Evolutionary conservation across 2,888 invertebrate species (phyloP), one percentile per base, ranked within the genome.

Genomic region (Eilema depressum): DNA sequence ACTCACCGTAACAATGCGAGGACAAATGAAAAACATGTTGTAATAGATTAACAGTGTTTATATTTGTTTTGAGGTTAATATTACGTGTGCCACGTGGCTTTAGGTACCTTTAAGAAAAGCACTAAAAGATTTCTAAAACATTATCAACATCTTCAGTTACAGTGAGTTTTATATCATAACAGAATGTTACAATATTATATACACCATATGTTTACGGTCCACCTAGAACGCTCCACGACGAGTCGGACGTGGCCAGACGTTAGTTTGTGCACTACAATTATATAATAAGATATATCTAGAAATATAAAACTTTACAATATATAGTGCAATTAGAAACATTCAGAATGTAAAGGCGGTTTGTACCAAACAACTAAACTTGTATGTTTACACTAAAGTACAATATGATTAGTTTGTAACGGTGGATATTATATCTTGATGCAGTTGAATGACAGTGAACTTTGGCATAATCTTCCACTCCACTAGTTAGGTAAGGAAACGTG

Each of bases 31-130:
- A 91, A 89, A 83, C 82, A 61, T 1, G 53, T 83, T 81, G 77
- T 75, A 78, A 82, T 91, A 90, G 90, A 91, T 93, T 95, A 95
- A 95, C 95, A 95, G 94, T 94, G 94, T 95, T 94, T 95, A 95
- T 95, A 95, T 94, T 94, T 91, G 93, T 92, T 93, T 92, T 89
- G 92, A 93, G 93, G 92, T 93, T 94, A 94, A 93, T 93, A 92
- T 93, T 92, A 94, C 86, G 90, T 91, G 93, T 88, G 93, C 94
- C 93, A 75, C 89, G 87, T 88, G 93, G 93, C 94, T 88, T 91
- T 89, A 90, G 90, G 92, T 93, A 91, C 91, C 90, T 92, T 91
- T 89, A 90, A 83, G 90, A 89, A 90, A 92, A 93, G 91, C 91
- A 92, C 92, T 91, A 91, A 93, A 91, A 89, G 87, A 88, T 90